Percentiles rank a stretch among this genome's conserved stretches.
These are phyloP conservation scores for Crepidodera aurea DNA, from an alignment of 2,888 invertebrate species.

Conservation along the genomic window DNA sequence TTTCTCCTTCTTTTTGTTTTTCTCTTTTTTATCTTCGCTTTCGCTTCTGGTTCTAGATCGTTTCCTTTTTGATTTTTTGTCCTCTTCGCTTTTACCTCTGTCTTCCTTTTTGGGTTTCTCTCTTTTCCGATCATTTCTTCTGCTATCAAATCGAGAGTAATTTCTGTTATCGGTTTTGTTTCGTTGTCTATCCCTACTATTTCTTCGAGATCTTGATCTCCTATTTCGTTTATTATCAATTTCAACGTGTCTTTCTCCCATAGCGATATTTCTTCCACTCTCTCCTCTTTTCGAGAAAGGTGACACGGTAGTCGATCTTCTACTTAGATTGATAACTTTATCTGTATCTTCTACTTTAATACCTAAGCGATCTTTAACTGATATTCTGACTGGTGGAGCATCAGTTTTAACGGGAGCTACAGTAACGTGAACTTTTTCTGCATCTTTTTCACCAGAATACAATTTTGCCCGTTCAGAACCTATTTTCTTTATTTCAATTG, in stretches of 20 bases:
- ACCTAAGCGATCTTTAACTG: slow-evolving; percentile 82
- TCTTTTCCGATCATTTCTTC: slow-evolving; percentile 34
- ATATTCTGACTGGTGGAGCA: slow-evolving; percentile 69
- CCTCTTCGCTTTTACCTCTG: slow-evolving; percentile 42
- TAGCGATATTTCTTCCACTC: slow-evolving; percentile 53
- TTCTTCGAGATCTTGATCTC: slow-evolving; percentile 51
- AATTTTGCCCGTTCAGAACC: slow-evolving; percentile 74
- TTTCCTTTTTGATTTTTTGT: slow-evolving; percentile 46
- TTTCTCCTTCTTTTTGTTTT: slow-evolving; percentile 59
- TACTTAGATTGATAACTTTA: slow-evolving; percentile 65
- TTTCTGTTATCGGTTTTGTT: slow-evolving; percentile 55
- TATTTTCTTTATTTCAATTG: slow-evolving; percentile 74
- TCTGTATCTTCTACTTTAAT: slow-evolving; percentile 74
- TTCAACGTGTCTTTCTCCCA: slow-evolving; percentile 55
- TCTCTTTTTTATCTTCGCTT: slow-evolving; percentile 51
- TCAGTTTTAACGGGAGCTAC: slow-evolving; percentile 33
- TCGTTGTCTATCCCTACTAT: slow-evolving; percentile 47
- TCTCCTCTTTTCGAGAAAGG: slow-evolving; percentile 62
- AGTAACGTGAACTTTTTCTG: slow-evolving; percentile 13
- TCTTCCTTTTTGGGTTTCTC: slow-evolving; percentile 36
- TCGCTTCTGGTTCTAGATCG: slow-evolving; percentile 49
- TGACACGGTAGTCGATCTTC: slow-evolving; percentile 61
- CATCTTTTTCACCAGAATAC: slow-evolving; percentile 64
- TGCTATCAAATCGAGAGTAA: slow-evolving; percentile 48
- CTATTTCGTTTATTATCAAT: slow-evolving; percentile 49